Conservation (phyloP, 2,113 vertebrate genomes). For the Pomatorhinus ruficollis region DNA sequence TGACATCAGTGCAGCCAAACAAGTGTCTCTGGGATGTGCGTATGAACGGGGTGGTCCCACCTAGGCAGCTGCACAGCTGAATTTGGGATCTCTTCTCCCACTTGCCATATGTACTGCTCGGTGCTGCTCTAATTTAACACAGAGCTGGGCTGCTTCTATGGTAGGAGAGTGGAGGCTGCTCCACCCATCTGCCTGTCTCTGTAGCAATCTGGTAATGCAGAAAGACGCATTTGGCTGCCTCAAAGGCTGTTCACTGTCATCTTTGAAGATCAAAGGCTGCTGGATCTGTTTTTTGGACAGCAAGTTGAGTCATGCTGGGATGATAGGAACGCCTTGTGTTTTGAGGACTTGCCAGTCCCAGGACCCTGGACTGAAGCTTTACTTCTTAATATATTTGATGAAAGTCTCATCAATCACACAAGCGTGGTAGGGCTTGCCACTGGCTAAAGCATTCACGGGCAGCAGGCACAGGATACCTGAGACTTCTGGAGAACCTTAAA, state of each 20-base stretch:
- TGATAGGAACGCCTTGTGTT: conserved; percentile 65
- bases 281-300: conserved; percentile 58
- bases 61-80: conserved; percentile 40
- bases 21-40: neutral
- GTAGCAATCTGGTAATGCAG: conserved; percentile 60
- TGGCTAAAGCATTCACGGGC: neutral
- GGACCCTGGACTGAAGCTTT: conserved; percentile 36
- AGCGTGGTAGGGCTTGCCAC: neutral
- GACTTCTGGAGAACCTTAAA: neutral
- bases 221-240: conserved; percentile 61
- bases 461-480: neutral
- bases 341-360: neutral
- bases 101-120: conserved; percentile 15
- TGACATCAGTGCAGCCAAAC: neutral
- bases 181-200: conserved; percentile 64
- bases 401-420: conserved; percentile 3
- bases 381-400: neutral
- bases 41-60: neutral
- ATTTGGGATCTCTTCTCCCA: conserved; percentile 18
- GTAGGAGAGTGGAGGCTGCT: neutral
- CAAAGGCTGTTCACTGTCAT: conserved; percentile 59
- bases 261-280: conserved; percentile 70
- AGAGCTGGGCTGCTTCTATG: neutral
- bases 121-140: conserved; percentile 25
- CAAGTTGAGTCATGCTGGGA: conserved; percentile 63